phyloP scores from a whole-genome alignment of 2,888 invertebrate genomes.

The Lasioglossum leucozonium region DNA sequence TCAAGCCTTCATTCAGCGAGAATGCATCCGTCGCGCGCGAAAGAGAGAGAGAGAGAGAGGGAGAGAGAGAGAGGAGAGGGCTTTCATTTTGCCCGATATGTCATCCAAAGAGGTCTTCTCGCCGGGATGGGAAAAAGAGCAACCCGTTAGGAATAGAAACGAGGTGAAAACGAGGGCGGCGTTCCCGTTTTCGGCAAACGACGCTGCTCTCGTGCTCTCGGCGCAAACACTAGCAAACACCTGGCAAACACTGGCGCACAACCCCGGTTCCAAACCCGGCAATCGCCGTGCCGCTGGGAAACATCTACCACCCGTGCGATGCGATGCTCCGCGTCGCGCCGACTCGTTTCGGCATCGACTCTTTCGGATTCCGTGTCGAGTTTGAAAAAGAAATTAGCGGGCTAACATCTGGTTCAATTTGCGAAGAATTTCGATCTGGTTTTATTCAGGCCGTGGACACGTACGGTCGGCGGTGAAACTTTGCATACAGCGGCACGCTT shows the following conservation, averaged over 20 bases:
- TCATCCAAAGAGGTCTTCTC: slow-evolving; percentile 24
- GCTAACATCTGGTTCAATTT: background rate
- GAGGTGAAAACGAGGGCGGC: slow-evolving; percentile 42
- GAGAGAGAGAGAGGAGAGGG: background rate
- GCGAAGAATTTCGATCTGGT: background rate
- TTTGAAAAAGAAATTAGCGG: slow-evolving; percentile 17
- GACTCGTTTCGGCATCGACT: background rate
- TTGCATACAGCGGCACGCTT: background rate
- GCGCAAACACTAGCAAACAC: background rate
- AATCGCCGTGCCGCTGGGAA: background rate
- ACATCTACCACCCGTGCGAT: background rate
- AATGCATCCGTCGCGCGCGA: slow-evolving; percentile 21
- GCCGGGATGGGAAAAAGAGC: slow-evolving; percentile 15
- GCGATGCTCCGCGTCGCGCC: background rate
- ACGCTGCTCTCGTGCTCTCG: background rate
- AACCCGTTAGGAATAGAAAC: slow-evolving; percentile 12
- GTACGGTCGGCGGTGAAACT: background rate
- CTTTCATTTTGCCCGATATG: slow-evolving; percentile 33
- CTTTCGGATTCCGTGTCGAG: background rate
- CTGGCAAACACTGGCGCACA: background rate
- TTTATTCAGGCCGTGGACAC: background rate
- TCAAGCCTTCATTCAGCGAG: slow-evolving; percentile 51
- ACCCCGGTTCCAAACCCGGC: background rate
- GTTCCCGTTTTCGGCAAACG: slow-evolving; percentile 29
- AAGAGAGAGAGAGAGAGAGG: background rate